phyloP scores from a whole-genome alignment of 2,888 invertebrate species.

The Oligia strigilis region DNA sequence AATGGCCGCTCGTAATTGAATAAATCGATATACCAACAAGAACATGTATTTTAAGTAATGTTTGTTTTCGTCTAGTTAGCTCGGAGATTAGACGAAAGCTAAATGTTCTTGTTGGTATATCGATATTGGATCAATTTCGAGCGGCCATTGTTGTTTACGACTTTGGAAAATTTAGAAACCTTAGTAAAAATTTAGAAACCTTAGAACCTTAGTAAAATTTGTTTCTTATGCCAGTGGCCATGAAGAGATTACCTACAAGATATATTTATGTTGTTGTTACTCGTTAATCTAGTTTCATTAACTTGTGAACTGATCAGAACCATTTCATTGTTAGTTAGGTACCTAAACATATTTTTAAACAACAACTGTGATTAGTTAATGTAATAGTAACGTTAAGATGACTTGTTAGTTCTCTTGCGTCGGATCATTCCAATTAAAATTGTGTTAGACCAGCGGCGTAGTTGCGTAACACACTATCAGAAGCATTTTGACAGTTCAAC shows the following conservation, averaged over 20 bases:
- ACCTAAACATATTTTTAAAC: background rate
- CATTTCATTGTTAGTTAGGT: background rate
- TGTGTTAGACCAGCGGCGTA: background rate
- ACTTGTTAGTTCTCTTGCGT: background rate
- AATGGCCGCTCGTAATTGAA: too few species aligned
- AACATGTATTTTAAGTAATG: too few species aligned
- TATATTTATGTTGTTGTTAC: slow-evolving; percentile 32
- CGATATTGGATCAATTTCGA: too few species aligned
- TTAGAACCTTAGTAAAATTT: background rate
- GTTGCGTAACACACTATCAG: background rate
- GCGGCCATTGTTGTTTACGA: too few species aligned
- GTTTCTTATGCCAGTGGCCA: background rate
- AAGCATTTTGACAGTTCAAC: background rate
- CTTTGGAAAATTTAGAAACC: too few species aligned
- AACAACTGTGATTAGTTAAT: slow-evolving; percentile 6
- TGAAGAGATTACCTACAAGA: background rate
- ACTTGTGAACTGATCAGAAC: slow-evolving; percentile 30
- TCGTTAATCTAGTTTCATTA: slow-evolving; percentile 39
- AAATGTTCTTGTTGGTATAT: too few species aligned
- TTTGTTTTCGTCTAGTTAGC: too few species aligned
- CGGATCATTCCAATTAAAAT: background rate
- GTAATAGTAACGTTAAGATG: background rate
- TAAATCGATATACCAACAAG: too few species aligned
- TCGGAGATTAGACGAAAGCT: too few species aligned
- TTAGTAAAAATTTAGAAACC: too few species aligned